phyloP scores from a whole-genome alignment of 2,797 vertebrate species.

The Poecilia wingei region DNA sequence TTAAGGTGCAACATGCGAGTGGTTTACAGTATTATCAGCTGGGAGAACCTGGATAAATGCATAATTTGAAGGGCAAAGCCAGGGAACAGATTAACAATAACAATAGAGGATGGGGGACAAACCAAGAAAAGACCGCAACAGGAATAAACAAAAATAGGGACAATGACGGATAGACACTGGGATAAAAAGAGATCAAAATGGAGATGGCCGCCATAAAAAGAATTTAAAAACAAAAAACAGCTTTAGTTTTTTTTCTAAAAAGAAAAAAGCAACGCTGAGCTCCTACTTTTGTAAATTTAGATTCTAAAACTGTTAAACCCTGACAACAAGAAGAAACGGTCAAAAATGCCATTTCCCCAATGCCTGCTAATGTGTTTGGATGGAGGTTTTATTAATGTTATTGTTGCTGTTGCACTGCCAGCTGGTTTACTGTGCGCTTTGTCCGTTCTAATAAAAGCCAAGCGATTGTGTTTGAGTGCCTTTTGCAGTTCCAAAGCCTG shows the following conservation, averaged over 20 bases:
- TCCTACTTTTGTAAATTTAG: constrained; percentile 37
- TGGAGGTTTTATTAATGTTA: constrained; percentile 67
- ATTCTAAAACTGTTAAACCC: constrained; percentile 9
- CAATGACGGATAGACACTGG: constrained; percentile 2
- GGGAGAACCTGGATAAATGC: constrained; percentile 74
- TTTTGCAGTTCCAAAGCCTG: constrained; percentile 42
- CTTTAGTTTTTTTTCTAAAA: constrained; percentile 13
- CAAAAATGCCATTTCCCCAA: constrained; percentile 32
- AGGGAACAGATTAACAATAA: constrained; percentile 61
- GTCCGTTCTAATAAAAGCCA: constrained; percentile 61
- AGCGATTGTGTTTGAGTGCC: constrained; percentile 35
- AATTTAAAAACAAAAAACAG: background rate
- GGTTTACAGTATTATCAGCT: constrained; percentile 50
- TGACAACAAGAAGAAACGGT: constrained; percentile 8
- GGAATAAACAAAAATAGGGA: constrained; percentile 6
- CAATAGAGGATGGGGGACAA: constrained; percentile 31
- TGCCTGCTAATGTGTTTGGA: constrained; percentile 55
- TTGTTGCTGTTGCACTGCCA: constrained; percentile 50
- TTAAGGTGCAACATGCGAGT: constrained; percentile 17
- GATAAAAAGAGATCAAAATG: background rate
- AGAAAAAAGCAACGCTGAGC: constrained; percentile 47
- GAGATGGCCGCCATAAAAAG: background rate
- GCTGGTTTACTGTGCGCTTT: constrained; percentile 61
- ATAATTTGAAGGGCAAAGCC: constrained; percentile 66
- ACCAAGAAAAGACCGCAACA: background rate